Percentiles rank a stretch among this genome's conserved stretches.
Evolutionary conservation across 2,888 invertebrate genomes (phyloP).

Genomic region (Lampropteryx suffumata): DNA sequence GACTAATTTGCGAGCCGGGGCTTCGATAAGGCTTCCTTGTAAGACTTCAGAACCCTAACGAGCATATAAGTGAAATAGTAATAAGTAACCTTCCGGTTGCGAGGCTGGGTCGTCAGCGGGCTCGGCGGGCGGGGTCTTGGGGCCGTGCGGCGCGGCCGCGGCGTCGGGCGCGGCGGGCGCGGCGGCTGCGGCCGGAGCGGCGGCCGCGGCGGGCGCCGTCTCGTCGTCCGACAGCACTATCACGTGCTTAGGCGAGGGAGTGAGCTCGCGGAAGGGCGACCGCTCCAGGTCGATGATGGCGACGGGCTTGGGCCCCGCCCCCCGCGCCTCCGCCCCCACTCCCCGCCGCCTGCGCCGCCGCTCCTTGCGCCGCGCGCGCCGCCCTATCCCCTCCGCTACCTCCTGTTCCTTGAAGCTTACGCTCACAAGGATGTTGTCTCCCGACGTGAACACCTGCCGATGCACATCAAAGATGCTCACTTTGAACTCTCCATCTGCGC

Average conservation of each 20-base stretch:
- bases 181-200: slow-evolving; percentile 31
- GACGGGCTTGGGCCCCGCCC: slow-evolving; percentile 80
- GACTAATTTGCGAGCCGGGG: too few species aligned
- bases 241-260: slow-evolving; percentile 90
- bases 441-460: slow-evolving; percentile 90
- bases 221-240: slow-evolving; percentile 94
- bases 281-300: slow-evolving; percentile 93
- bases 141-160: slow-evolving; percentile 74
- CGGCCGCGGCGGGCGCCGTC: slow-evolving; percentile 58
- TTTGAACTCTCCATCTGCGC: too few species aligned
- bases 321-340: slow-evolving; percentile 30
- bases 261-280: slow-evolving; percentile 92
- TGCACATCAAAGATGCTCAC: background rate
- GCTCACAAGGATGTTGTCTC: slow-evolving; percentile 95
- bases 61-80: too few species aligned
- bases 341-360: slow-evolving; percentile 32
- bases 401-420: slow-evolving; percentile 92
- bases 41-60: too few species aligned
- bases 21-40: too few species aligned
- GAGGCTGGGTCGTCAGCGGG: background rate
- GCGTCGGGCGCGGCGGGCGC: slow-evolving; percentile 72
- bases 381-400: slow-evolving; percentile 35
- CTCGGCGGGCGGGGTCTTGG: background rate
- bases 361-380: slow-evolving; percentile 43
- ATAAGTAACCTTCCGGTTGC: background rate